phyloP scores from a whole-genome alignment of 2,888 invertebrate species.

The Prosapia bicincta region DNA sequence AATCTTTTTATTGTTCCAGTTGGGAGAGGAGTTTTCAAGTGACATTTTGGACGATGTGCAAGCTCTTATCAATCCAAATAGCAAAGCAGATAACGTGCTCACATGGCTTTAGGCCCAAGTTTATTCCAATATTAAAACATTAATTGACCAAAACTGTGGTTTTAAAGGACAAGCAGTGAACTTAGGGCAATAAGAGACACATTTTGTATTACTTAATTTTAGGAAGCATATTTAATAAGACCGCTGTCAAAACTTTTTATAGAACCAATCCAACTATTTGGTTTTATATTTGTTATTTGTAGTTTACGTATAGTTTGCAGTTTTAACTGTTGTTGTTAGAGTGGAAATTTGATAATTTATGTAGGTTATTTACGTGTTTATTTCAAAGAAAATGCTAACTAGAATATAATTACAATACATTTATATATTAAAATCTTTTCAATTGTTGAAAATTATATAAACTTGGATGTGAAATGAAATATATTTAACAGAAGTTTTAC shows the following conservation, averaged over 20 bases:
- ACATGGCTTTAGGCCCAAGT: slow-evolving; percentile 67
- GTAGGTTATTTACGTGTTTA: too few species aligned
- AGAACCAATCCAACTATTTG: not conserved
- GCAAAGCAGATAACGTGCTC: slow-evolving; percentile 80
- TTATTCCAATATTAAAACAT: not conserved
- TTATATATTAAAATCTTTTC: too few species aligned
- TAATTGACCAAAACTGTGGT: not conserved
- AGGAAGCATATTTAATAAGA: not conserved
- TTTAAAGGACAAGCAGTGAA: not conserved
- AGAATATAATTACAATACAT: too few species aligned
- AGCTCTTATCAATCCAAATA: slow-evolving; percentile 82
- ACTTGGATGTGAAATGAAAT: too few species aligned
- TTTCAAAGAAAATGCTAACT: too few species aligned
- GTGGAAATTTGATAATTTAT: too few species aligned
- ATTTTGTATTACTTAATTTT: not conserved
- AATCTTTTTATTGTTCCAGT: slow-evolving; percentile 51
- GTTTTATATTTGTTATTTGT: not conserved
- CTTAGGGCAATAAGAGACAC: not conserved
- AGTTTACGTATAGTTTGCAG: not conserved
- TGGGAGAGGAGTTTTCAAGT: slow-evolving; percentile 80
- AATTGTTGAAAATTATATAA: too few species aligned
- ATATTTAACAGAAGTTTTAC: too few species aligned
- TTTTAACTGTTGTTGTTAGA: not conserved
- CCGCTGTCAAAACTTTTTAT: not conserved
- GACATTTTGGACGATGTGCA: slow-evolving; percentile 86